A percentile compares a stretch with the other conserved stretches of the same genome.
phyloP scores from a whole-genome alignment of 2,113 vertebrate species.

The Tetraodon nigroviridis region DNA sequence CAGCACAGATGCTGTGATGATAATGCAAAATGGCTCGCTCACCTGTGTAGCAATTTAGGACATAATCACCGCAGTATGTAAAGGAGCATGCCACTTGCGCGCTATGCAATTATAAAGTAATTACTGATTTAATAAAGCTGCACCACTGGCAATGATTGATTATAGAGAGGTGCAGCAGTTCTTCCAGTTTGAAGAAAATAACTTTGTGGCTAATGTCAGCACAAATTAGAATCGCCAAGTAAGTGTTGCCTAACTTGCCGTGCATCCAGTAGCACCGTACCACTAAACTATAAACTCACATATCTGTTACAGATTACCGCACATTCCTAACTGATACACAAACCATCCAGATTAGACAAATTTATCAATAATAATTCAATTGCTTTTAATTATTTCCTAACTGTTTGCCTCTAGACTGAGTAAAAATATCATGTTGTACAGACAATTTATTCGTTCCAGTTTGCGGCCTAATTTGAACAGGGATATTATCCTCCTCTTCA shows the following conservation, averaged over 20 bases:
- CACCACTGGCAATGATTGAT: conserved; percentile 43
- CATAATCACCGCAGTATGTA: conserved; percentile 34
- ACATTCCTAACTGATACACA: neutral
- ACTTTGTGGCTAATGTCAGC: conserved; percentile 15
- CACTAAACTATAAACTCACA: neutral
- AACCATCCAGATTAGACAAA: conserved; percentile 56
- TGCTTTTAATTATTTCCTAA: conserved; percentile 62
- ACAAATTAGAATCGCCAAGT: neutral
- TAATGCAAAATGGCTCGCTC: conserved; percentile 7
- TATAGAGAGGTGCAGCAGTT: conserved; percentile 29
- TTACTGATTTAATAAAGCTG: conserved; percentile 51
- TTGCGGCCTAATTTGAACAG: conserved; percentile 67
- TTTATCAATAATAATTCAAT: conserved; percentile 64
- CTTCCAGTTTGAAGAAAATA: conserved; percentile 34
- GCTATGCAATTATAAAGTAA: conserved; percentile 51
- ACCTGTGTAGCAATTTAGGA: conserved; percentile 34
- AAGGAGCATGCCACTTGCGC: conserved; percentile 35
- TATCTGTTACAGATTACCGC: conserved; percentile 16
- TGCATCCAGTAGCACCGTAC: too few species aligned
- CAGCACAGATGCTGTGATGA: neutral
- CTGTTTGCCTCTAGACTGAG: conserved; percentile 52
- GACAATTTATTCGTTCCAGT: conserved; percentile 69
- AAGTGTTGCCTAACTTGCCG: neutral
- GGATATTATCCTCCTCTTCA: conserved; percentile 66
- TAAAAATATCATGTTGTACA: conserved; percentile 57